Evolutionary conservation across 2,113 vertebrate genomes (phyloP), one percentile per base, ranked within the genome.

Genomic region (Cisticola juncidis): DNA sequence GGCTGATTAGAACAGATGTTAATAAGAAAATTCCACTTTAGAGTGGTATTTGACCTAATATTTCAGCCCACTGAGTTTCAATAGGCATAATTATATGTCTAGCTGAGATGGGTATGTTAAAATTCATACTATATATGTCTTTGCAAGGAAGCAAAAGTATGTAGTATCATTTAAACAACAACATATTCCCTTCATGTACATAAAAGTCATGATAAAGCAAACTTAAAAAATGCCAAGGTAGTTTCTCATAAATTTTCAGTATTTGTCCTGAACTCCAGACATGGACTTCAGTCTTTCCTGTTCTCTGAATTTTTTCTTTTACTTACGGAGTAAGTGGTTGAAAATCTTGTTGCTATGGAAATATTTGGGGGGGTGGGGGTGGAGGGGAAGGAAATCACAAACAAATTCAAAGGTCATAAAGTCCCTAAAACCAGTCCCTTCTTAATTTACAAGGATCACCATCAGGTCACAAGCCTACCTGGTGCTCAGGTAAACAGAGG

Each of bases 1-100:
- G 69, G 11, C 38, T 78, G 44, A 90, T 90, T 96, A 94, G 89
- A 76, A 60, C 16, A 57, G 47, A 76, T 14, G 26, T 33, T 57
- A 72, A 88, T 77, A 73, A 5, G 61, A 92, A 79, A 61, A 53
- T 31, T 31, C 5, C 60, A 87, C 42, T 42, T 86, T 14, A 65
- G 25, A 79, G 23, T 87, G 45, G 36, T 86, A 64, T 66, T 64
- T 94, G 36, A 71, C 19, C 4, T 76, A 81, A 80, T 45, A 5
- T 90, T 92, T 79, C 19, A 47, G 33, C 4, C 19, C 23, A 77
- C 15, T 22, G 45, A 91, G 40, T 88, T 47, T 71, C 40, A 69
- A 26, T 69, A 79, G 48, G 11, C 21, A 77, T 22, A 60, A 92
- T 71, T 81, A 87, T 11, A 11, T 68, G 26, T 79, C 38, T 90